Conservation (phyloP, 2,113 vertebrate genomes). For the Choloepus hoffmanni region DNA sequence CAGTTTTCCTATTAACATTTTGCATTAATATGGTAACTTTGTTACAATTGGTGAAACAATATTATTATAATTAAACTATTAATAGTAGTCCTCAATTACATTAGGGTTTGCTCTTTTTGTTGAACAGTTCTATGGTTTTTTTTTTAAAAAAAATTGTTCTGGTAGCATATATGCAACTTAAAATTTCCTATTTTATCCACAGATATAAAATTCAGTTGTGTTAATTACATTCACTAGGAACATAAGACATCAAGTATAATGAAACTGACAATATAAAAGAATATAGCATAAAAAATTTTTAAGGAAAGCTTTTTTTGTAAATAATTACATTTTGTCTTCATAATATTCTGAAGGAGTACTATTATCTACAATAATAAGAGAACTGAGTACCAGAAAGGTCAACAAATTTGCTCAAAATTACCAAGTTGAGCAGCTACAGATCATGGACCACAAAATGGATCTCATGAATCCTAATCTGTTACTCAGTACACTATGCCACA, state of each 20-base stretch:
- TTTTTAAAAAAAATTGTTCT: too few relatives aligned
- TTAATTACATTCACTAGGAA: background rate
- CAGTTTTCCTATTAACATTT: too few relatives aligned
- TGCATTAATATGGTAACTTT: too few relatives aligned
- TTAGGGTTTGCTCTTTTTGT: too few relatives aligned
- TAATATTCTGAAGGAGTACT: background rate
- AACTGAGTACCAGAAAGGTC: background rate
- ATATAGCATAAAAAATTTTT: background rate
- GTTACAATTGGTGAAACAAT: too few relatives aligned
- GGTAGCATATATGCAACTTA: too few relatives aligned
- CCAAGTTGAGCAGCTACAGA: background rate
- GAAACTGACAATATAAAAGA: background rate
- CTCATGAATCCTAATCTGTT: background rate
- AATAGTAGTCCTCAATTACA: too few relatives aligned
- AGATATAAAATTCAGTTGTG: too few relatives aligned
- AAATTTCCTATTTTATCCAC: too few relatives aligned
- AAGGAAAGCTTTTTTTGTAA: background rate
- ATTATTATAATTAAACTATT: too few relatives aligned
- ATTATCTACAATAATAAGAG: background rate
- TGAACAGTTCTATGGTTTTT: too few relatives aligned
- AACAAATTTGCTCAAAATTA: background rate
- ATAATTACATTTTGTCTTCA: background rate
- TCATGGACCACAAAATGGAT: background rate
- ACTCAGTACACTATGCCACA: background rate
- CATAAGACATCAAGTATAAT: background rate